Conservation (phyloP, 1,140 invertebrate genomes). For the Drosophila albomicans region DNA sequence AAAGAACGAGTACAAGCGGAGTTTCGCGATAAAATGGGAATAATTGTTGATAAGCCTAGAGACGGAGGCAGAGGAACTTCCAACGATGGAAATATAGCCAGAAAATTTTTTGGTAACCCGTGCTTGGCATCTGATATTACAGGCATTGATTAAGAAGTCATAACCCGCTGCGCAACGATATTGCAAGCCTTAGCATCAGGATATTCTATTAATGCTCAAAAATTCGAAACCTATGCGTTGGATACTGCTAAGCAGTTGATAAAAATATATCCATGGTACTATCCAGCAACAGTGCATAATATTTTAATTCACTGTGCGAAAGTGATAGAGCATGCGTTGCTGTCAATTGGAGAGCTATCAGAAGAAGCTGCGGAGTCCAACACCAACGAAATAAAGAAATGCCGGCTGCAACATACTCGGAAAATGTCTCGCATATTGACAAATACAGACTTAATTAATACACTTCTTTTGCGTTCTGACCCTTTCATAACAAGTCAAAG, state of each 20-base stretch:
- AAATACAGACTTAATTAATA: slow-evolving; percentile 6
- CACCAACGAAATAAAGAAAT: background rate
- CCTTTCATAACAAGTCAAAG: slow-evolving; percentile 10
- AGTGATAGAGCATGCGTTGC: slow-evolving; percentile 4
- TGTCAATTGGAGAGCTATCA: slow-evolving; percentile 8
- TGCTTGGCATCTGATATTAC: slow-evolving; percentile 23
- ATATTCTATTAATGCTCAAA: background rate
- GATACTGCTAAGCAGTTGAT: slow-evolving; percentile 4
- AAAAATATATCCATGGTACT: slow-evolving; percentile 15
- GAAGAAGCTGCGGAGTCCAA: slow-evolving; percentile 11
- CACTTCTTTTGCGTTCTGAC: slow-evolving; percentile 7
- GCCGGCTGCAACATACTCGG: background rate
- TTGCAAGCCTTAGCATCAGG: slow-evolving; percentile 8
- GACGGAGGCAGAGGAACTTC: slow-evolving; percentile 17
- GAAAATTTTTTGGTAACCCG: slow-evolving; percentile 20
- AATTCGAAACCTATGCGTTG: slow-evolving; percentile 4
- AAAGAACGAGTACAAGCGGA: slow-evolving; percentile 6
- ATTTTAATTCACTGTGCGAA: slow-evolving; percentile 10
- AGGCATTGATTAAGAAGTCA: slow-evolving; percentile 17
- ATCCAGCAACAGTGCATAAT: slow-evolving; percentile 10
- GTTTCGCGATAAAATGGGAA: slow-evolving; percentile 21
- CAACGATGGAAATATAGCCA: slow-evolving; percentile 28
- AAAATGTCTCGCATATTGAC: slow-evolving; percentile 1
- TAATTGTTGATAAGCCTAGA: slow-evolving; percentile 18
- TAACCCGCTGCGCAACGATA: no score